Conservation (phyloP, 2,888 invertebrate genomes). For the Xestia xanthographa region DNA sequence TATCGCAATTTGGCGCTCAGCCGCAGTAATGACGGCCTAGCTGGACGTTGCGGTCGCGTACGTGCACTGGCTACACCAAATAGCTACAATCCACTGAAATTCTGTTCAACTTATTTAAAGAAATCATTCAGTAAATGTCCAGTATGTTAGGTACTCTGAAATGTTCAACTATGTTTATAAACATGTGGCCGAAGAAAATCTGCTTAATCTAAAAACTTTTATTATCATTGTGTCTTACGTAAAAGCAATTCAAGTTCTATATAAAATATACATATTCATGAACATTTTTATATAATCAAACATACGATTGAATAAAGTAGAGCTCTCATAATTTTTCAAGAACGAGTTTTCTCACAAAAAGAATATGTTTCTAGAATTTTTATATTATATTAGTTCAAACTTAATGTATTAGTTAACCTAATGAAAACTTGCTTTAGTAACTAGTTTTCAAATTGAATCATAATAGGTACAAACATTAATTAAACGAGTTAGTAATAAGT, state of each 20-base stretch:
- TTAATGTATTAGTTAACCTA: constrained; percentile 18
- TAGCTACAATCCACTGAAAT: constrained; percentile 66
- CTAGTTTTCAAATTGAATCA: constrained; percentile 45
- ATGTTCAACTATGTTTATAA: constrained; percentile 7
- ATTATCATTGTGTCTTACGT: neutral
- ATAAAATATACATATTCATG: constrained; percentile 7
- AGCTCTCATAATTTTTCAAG: neutral
- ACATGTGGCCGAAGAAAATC: neutral
- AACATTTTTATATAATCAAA: neutral
- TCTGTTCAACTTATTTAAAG: constrained; percentile 64
- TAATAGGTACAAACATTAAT: constrained; percentile 48
- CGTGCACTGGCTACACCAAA: constrained; percentile 81
- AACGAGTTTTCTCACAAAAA: constrained; percentile 11
- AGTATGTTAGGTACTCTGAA: constrained; percentile 1
- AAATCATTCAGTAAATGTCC: constrained; percentile 35
- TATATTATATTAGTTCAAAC: neutral
- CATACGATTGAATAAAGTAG: constrained; percentile 10
- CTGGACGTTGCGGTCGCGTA: constrained; percentile 76
- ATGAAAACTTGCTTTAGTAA: constrained; percentile 23
- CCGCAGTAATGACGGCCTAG: constrained; percentile 81
- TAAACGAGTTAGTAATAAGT: constrained; percentile 41
- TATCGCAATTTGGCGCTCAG: constrained; percentile 86
- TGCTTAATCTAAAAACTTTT: neutral
- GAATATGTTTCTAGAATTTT: constrained; percentile 16
- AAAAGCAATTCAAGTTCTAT: neutral